Conservation (phyloP, 2,888 invertebrate genomes). For the Pegoplata infirma region DNA sequence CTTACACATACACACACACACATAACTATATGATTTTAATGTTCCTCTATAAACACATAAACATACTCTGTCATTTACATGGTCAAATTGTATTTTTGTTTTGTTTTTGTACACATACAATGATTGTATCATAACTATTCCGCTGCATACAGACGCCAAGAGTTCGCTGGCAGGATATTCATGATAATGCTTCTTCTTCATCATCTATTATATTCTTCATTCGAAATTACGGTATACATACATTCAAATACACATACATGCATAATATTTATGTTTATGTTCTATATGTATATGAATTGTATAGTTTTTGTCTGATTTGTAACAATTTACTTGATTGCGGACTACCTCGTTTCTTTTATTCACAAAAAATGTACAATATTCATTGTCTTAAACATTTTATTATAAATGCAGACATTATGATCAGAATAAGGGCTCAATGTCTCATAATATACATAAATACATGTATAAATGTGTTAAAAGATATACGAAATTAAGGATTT, state of each 20-base stretch:
- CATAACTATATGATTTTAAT: conserved; percentile 19
- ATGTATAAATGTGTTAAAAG: no score
- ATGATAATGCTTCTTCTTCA: conserved; percentile 22
- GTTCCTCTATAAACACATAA: neutral
- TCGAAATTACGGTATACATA: neutral
- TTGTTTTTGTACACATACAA: neutral
- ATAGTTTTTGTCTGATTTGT: neutral
- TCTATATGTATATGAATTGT: no score
- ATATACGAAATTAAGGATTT: no score
- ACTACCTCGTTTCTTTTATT: neutral
- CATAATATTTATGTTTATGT: neutral
- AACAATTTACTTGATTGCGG: neutral
- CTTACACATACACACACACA: conserved; percentile 40
- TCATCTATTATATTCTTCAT: neutral
- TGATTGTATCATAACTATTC: conserved; percentile 32
- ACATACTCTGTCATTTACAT: conserved; percentile 14
- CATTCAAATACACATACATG: neutral
- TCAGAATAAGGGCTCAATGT: no score
- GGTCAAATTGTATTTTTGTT: conserved; percentile 27
- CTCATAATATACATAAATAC: no score
- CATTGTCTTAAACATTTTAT: no score
- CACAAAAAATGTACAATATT: no score
- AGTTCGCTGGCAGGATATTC: conserved; percentile 50
- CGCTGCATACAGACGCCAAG: conserved; percentile 44
- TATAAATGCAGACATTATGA: no score